A percentile compares a stretch with the other conserved stretches of the same genome.
phyloP scores from a whole-genome alignment of 2,888 invertebrate genomes.

The Cloeon dipterum region DNA sequence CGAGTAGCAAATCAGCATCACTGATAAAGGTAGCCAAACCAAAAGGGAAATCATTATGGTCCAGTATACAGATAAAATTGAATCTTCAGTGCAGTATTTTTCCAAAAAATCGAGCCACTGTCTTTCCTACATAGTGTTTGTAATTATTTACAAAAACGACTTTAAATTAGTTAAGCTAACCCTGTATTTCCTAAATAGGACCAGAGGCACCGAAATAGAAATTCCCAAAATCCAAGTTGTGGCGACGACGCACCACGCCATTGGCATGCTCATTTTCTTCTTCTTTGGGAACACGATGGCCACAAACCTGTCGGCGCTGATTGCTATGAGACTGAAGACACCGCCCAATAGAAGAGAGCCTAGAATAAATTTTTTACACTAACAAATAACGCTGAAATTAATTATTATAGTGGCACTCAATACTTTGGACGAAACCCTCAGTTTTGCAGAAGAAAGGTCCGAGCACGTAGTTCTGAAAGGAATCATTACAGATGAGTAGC shows the following conservation, averaged over 20 bases:
- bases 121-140: slow-evolving; percentile 27
- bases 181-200: slow-evolving; percentile 26
- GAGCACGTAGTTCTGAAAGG: slow-evolving; percentile 55
- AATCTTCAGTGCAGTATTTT: slow-evolving; percentile 49
- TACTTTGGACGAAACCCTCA: slow-evolving; percentile 56
- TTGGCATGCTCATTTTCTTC: slow-evolving; percentile 36
- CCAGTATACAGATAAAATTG: slow-evolving; percentile 48
- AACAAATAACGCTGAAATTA: slow-evolving; percentile 2
- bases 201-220: slow-evolving; percentile 37
- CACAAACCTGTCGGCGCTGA: slow-evolving; percentile 62
- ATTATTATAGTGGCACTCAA: slow-evolving; percentile 5
- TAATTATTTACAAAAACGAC: background rate
- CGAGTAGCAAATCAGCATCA: slow-evolving; percentile 50
- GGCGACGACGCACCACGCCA: slow-evolving; percentile 37
- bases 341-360: slow-evolving; percentile 49
- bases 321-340: slow-evolving; percentile 50
- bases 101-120: slow-evolving; percentile 55
- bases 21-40: slow-evolving; percentile 52
- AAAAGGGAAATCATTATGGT: slow-evolving; percentile 47
- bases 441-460: slow-evolving; percentile 49
- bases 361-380: slow-evolving; percentile 14
- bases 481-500: slow-evolving; percentile 49
- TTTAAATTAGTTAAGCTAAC: background rate
- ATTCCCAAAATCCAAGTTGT: slow-evolving; percentile 42
- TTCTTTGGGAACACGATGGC: slow-evolving; percentile 53